A percentile compares a stretch with the other conserved stretches of the same genome.
Evolutionary conservation across 1,140 invertebrate species (phyloP).

Genomic region (Macrobrachium rosenbergii): DNA sequence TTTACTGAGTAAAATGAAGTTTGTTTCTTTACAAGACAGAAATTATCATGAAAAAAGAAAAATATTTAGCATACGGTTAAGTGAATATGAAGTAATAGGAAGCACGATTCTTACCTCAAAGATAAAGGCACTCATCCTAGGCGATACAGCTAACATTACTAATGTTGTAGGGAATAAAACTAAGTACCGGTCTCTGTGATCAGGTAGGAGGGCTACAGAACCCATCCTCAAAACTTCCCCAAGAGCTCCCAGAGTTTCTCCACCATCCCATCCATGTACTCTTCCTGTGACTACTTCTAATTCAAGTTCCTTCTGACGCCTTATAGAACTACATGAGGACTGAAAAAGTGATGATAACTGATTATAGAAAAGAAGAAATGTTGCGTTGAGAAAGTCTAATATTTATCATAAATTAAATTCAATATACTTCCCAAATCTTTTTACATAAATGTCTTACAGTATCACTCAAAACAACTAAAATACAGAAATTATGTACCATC

Average conservation of each 20-base stretch:
- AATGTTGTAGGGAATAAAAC: constrained; percentile 90
- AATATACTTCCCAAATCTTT: too few relatives aligned
- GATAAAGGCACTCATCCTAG: constrained; percentile 92
- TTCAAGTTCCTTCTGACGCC: constrained; percentile 96
- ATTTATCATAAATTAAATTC: too few relatives aligned
- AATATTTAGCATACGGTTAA: too few relatives aligned
- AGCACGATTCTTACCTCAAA: constrained; percentile 83
- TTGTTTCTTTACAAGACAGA: too few relatives aligned
- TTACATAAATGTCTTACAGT: too few relatives aligned
- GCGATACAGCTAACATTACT: constrained; percentile 90
- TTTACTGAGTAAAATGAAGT: too few relatives aligned
- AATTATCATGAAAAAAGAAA: too few relatives aligned
- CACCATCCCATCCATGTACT: constrained; percentile 96
- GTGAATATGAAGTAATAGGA: neutral
- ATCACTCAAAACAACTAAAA: too few relatives aligned
- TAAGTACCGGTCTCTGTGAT: constrained; percentile 90
- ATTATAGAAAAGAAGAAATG: too few relatives aligned
- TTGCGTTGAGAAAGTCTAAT: neutral
- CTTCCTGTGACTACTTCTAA: constrained; percentile 93
- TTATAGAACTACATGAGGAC: constrained; percentile 70
- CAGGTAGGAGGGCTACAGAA: constrained; percentile 84
- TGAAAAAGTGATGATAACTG: constrained; percentile 5
- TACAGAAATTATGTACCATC: too few relatives aligned
- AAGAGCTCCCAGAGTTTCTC: constrained; percentile 68
- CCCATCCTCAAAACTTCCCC: constrained; percentile 76